phyloP scores from a whole-genome alignment of 1,140 invertebrate species.

The Catajapyx aquilonaris region DNA sequence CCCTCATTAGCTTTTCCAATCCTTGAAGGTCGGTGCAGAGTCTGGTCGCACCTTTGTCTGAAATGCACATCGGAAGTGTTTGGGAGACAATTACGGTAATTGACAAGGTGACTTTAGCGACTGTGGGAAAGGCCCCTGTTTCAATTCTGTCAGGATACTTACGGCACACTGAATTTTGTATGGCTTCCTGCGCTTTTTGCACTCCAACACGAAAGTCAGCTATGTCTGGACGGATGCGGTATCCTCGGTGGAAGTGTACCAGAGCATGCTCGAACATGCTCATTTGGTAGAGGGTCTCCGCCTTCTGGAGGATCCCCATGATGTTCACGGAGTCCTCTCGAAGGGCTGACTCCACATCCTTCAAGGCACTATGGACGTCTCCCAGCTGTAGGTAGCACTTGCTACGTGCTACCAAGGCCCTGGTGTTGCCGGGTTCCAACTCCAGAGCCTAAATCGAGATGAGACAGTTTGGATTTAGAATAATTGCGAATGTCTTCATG shows the following conservation, averaged over 20 bases:
- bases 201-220: constrained; percentile 72
- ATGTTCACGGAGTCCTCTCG: constrained; percentile 52
- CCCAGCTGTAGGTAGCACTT: constrained; percentile 77
- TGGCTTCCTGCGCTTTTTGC: constrained; percentile 83
- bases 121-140: too few species aligned
- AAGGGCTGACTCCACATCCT: constrained; percentile 64
- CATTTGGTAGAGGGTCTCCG: constrained; percentile 75
- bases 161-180: constrained; percentile 74
- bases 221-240: constrained; percentile 62
- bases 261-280: constrained; percentile 84
- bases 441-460: constrained; percentile 48
- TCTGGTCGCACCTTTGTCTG: too few species aligned
- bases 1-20: too few species aligned
- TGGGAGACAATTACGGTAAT: too few species aligned
- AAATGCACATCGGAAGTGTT: too few species aligned
- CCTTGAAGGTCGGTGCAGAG: too few species aligned
- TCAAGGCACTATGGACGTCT: constrained; percentile 54
- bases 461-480: too few species aligned
- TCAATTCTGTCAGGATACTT: too few species aligned
- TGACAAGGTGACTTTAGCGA: too few species aligned
- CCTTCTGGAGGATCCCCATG: constrained; percentile 64
- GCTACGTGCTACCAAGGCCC: constrained; percentile 66
- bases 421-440: constrained; percentile 59
- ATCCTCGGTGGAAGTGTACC: constrained; percentile 72
- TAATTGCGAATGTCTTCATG: too few species aligned